These are phyloP conservation scores for Brenthis hecate DNA, from an alignment of 2,888 invertebrate genomes.

Conservation along the genomic window DNA sequence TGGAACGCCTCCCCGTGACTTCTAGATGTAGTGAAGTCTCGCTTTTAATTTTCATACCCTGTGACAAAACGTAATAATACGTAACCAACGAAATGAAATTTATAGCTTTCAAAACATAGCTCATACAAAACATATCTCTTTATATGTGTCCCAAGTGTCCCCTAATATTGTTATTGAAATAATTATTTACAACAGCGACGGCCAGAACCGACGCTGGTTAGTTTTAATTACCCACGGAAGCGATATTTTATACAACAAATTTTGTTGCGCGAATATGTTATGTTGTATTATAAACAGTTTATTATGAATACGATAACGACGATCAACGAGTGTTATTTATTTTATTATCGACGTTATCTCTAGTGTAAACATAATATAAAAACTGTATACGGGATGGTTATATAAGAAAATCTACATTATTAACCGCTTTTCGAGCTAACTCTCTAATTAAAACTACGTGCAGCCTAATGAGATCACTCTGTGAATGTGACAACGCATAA, in stretches of 20 bases:
- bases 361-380: not conserved
- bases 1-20: conserved; percentile 57
- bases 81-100: conserved; percentile 49
- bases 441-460: conserved; percentile 74
- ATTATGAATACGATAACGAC: conserved; percentile 46
- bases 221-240: conserved; percentile 70
- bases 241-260: conserved; percentile 65
- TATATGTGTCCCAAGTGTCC: conserved; percentile 61
- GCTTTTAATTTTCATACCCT: conserved; percentile 58
- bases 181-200: conserved; percentile 59
- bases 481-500: conserved; percentile 76
- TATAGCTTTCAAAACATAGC: conserved; percentile 50
- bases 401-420: not conserved
- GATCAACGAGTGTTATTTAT: conserved; percentile 7
- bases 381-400: not conserved
- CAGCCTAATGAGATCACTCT: conserved; percentile 70
- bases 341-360: not conserved
- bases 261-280: conserved; percentile 44
- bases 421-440: conserved; percentile 47
- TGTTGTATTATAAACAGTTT: conserved; percentile 16
- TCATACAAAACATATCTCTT: conserved; percentile 46
- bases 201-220: conserved; percentile 58
- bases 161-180: conserved; percentile 67
- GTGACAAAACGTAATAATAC: conserved; percentile 43
- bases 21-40: conserved; percentile 31